Evolutionary conservation across 2,888 invertebrate species (phyloP).

Genomic region (Phasia obesa): DNA sequence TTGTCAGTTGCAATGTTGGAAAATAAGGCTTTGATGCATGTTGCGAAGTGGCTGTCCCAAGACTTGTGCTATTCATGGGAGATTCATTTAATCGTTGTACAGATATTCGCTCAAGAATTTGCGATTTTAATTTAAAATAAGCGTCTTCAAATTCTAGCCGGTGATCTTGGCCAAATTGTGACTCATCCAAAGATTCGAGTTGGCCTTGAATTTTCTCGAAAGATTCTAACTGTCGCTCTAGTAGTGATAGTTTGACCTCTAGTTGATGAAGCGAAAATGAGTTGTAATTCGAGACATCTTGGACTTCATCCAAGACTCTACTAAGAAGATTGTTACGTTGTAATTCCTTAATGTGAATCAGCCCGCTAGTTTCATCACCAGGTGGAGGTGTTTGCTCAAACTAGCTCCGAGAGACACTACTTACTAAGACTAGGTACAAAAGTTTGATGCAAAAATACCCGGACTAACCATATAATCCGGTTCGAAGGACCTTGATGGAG

Average conservation of each 20-base stretch:
- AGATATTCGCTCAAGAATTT: constrained; percentile 24
- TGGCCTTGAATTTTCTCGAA: constrained; percentile 23
- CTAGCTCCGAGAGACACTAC: background rate
- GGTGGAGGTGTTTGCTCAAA: background rate
- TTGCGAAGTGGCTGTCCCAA: background rate
- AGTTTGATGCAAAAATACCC: no score
- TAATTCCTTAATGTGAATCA: constrained; percentile 6
- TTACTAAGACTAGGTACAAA: no score
- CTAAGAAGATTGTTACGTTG: background rate
- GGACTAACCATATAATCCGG: constrained; percentile 12
- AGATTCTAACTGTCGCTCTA: constrained; percentile 29
- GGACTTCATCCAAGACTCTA: constrained; percentile 5
- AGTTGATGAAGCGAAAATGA: background rate
- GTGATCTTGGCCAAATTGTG: constrained; percentile 10
- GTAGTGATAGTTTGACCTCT: constrained; percentile 24
- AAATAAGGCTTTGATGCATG: constrained; percentile 27
- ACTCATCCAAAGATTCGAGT: constrained; percentile 31
- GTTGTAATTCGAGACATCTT: background rate
- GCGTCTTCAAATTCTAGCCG: constrained; percentile 13
- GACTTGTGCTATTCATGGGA: constrained; percentile 11
- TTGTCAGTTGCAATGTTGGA: constrained; percentile 52
- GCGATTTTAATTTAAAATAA: constrained; percentile 34
- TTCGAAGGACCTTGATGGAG: constrained; percentile 34
- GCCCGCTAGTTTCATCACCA: background rate
- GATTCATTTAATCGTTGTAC: background rate